A percentile compares a stretch with the other conserved stretches of the same genome.
phyloP scores from a whole-genome alignment of 2,797 vertebrate genomes.

The Sandelia bainsii region DNA sequence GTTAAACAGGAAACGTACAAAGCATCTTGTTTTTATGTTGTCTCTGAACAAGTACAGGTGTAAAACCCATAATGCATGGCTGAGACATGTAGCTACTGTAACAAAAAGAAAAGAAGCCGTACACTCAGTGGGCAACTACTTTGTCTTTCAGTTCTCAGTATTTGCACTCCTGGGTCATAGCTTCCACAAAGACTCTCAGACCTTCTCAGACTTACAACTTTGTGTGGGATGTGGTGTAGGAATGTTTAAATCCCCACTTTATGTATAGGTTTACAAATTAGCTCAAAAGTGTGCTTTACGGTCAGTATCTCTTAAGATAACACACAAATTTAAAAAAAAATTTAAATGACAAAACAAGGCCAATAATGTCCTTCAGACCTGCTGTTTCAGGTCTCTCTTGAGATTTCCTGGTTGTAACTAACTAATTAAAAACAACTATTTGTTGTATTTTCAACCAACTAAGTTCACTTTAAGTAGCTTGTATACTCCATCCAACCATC shows the following conservation, averaged over 20 bases:
- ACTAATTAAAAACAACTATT: not conserved
- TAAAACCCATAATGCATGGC: too few relatives aligned
- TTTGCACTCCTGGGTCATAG: not conserved
- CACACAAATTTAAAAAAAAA: too few relatives aligned
- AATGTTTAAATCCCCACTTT: not conserved
- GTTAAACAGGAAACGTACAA: not conserved
- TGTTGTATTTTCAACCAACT: not conserved
- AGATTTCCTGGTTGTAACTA: not conserved
- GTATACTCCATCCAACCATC: not conserved
- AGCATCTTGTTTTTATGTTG: too few relatives aligned
- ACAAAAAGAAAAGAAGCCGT: conserved; percentile 27
- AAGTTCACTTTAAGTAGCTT: not conserved
- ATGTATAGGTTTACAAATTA: not conserved
- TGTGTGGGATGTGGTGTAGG: not conserved
- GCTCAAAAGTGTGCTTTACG: not conserved
- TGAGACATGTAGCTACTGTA: not conserved
- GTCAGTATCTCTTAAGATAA: not conserved
- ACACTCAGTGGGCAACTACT: not conserved
- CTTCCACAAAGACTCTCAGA: not conserved
- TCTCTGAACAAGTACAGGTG: too few relatives aligned
- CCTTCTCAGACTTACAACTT: not conserved
- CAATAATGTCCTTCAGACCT: not conserved
- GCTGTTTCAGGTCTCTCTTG: too few relatives aligned
- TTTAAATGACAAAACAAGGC: not conserved
- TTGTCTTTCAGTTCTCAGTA: not conserved